A percentile compares a stretch with the other conserved stretches of the same genome.
Evolutionary conservation across 2,888 invertebrate species (phyloP).

Genomic region (Eupithecia abbreviata): DNA sequence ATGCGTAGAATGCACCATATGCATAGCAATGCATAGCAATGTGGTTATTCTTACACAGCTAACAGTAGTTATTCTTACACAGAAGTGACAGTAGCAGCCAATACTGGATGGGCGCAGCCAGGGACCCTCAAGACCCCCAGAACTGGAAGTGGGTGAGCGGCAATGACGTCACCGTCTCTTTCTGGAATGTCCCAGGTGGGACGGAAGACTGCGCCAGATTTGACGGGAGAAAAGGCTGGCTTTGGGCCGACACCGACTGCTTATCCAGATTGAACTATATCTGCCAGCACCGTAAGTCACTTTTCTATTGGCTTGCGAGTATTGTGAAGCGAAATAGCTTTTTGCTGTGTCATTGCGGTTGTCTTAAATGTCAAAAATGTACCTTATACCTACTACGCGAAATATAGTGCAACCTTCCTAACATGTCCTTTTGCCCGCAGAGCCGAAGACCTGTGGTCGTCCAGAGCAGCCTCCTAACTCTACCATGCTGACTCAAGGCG

Average conservation of each 20-base stretch:
- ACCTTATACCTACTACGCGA: neutral
- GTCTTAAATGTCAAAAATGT: neutral
- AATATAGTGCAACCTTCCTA: neutral
- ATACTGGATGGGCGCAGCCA: conserved; percentile 96
- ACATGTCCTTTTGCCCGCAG: conserved; percentile 67
- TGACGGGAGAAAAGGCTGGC: conserved; percentile 96
- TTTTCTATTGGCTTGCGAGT: conserved; percentile 41
- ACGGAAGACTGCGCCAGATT: conserved; percentile 94
- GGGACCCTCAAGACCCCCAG: conserved; percentile 90
- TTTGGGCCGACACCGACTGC: conserved; percentile 97
- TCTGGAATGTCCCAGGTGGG: conserved; percentile 95
- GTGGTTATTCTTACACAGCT: conserved; percentile 3
- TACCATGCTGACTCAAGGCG: conserved; percentile 90
- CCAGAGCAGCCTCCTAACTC: conserved; percentile 97
- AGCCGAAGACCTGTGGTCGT: conserved; percentile 94
- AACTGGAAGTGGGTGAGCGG: conserved; percentile 97
- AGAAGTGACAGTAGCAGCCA: conserved; percentile 95
- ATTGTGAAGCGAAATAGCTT: conserved; percentile 20
- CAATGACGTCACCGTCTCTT: conserved; percentile 93
- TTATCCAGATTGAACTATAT: conserved; percentile 93
- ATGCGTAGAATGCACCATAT: neutral
- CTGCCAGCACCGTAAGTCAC: conserved; percentile 94
- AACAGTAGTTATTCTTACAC: conserved; percentile 47
- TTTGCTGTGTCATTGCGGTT: conserved; percentile 6
- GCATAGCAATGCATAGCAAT: neutral